Evolutionary conservation across 2,888 invertebrate genomes (phyloP), one percentile per base, ranked within the genome.

Genomic region (Tineola bisselliella): DNA sequence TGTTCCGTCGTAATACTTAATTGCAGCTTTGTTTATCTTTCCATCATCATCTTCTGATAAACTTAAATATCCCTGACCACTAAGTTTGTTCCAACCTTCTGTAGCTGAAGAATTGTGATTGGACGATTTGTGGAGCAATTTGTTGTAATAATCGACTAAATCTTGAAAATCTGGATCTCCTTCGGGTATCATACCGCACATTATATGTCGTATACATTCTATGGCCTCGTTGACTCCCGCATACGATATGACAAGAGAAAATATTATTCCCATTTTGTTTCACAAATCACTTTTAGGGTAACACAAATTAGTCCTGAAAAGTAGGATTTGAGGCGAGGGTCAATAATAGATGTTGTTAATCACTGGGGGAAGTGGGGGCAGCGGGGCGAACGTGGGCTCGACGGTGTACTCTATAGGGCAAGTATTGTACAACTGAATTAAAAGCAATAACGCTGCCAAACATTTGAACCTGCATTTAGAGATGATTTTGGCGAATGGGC

Each of bases 201-300:
- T 69, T 52, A 90, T 79, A 68, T 89, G 88, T 63, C 78, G 77
- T 67, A 88, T 75, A 68, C 90, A 90, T 62, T 90, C 89, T 61
- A 91, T 69, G 52, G 91, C 87, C 76, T 94, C 94, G 68, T 92
- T 72, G 30, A 92, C 90, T 64, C 94, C 94, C 65, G 93, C 91
- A 77, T 93, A 94, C 64, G 92, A 89, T 64, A 94, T 89, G 64
- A 94, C 83, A 69, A 93, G 84, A 60, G 94, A 94, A 63, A 94
- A 79, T 69, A 94, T 77, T 67, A 94, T 88, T 72, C 94, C 94
- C 91, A 94, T 91, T 72, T 54, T 54, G 25, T 18, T 54, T 25
- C 18, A 54, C 25, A 17, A 58, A 17, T 65, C 66, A 68, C 68
- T 63, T 58, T 58, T 31, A 12, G 56, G 56, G 64, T 63, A 63